Conservation (phyloP, 2,797 vertebrate species). For the Stomatorhinus walkeri region DNA sequence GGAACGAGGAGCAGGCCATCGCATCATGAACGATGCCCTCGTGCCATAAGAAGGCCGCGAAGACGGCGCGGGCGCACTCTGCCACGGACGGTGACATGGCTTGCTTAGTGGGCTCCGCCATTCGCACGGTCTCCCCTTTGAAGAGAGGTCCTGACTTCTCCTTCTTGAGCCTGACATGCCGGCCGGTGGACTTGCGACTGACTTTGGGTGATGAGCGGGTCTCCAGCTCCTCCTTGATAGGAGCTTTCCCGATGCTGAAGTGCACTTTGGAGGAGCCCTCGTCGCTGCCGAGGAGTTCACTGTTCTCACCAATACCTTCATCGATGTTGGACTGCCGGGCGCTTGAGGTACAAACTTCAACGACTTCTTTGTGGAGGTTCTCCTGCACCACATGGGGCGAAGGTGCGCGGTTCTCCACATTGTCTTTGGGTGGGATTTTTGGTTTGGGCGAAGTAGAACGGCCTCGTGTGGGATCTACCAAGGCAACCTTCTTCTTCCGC, state of each 20-base stretch:
- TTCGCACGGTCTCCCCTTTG: conserved; percentile 74
- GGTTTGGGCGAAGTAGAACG: conserved; percentile 93
- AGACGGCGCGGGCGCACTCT: conserved; percentile 89
- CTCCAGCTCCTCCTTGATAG: conserved; percentile 87
- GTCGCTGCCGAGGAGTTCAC: conserved; percentile 59
- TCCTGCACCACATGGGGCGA: conserved; percentile 96
- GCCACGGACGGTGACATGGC: conserved; percentile 98
- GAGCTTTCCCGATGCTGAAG: conserved; percentile 98
- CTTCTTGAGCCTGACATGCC: conserved; percentile 89
- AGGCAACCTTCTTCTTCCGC: conserved; percentile 88
- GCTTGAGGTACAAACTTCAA: conserved; percentile 91
- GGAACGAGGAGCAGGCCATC: conserved; percentile 98
- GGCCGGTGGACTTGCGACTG: conserved; percentile 82
- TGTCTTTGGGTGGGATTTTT: conserved; percentile 80
- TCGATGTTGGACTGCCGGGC: conserved; percentile 80
- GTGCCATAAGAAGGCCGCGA: conserved; percentile 95
- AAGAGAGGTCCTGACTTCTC: conserved; percentile 90
- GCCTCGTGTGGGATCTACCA: conserved; percentile 86
- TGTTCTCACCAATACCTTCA: conserved; percentile 75
- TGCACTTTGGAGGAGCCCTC: conserved; percentile 89
- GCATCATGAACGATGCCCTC: conserved; percentile 98
- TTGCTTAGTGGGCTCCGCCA: conserved; percentile 87
- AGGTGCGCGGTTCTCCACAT: conserved; percentile 79
- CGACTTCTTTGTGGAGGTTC: conserved; percentile 94
- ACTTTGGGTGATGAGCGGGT: conserved; percentile 92